These are phyloP conservation scores for Calameuta idolon DNA, from an alignment of 2,888 invertebrate species.

Conservation along the genomic window DNA sequence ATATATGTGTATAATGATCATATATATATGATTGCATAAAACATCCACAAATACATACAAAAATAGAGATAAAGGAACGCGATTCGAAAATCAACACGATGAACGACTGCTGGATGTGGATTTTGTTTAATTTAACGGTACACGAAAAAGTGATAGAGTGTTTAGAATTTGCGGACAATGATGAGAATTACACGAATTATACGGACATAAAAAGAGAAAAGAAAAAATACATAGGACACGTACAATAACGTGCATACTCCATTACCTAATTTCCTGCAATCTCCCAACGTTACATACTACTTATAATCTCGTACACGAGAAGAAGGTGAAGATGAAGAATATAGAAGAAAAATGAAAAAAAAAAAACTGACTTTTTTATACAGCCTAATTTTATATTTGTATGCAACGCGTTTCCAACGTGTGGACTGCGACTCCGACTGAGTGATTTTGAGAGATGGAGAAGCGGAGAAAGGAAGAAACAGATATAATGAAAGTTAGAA, in stretches of 20 bases:
- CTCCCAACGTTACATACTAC: slow-evolving; percentile 3
- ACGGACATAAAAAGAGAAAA: slow-evolving; percentile 17
- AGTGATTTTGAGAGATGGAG: slow-evolving; percentile 14
- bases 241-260: slow-evolving; percentile 7
- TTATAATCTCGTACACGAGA: background rate
- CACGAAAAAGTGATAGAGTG: slow-evolving; percentile 7
- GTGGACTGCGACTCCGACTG: slow-evolving; percentile 46
- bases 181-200: slow-evolving; percentile 19
- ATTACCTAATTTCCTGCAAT: background rate
- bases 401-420: slow-evolving; percentile 49
- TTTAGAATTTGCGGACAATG: too few relatives aligned
- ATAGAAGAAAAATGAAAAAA: background rate
- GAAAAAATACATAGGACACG: slow-evolving; percentile 11
- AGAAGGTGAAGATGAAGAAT: background rate
- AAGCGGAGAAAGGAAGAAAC: too few relatives aligned
- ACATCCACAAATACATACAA: slow-evolving; percentile 8
- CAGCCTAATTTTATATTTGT: slow-evolving; percentile 64
- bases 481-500: too few relatives aligned
- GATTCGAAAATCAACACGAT: slow-evolving; percentile 44
- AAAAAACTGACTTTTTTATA: slow-evolving; percentile 52
- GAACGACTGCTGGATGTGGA: slow-evolving; percentile 50
- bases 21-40: too few relatives aligned
- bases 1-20: too few relatives aligned
- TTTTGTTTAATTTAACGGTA: slow-evolving; percentile 59
- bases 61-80: slow-evolving; percentile 13